These are phyloP conservation scores for Calliopum simillimum DNA, from an alignment of 2,888 invertebrate genomes.

Conservation along the genomic window DNA sequence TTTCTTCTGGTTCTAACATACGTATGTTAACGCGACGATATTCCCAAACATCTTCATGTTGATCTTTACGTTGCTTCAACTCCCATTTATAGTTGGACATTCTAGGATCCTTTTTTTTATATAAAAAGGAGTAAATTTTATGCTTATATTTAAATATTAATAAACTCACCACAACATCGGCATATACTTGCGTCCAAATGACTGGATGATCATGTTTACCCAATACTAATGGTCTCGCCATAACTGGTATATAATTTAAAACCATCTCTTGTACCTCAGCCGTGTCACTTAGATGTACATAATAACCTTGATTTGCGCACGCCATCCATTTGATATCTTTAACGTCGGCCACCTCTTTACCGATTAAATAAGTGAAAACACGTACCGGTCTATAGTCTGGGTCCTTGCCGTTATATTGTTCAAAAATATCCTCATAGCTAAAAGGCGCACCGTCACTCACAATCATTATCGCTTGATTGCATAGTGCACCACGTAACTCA, in stretches of 20 bases:
- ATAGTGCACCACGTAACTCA: slow-evolving; percentile 76
- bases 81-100: slow-evolving; percentile 93
- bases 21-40: slow-evolving; percentile 69
- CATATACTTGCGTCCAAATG: slow-evolving; percentile 98
- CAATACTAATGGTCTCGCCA: slow-evolving; percentile 95
- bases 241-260: slow-evolving; percentile 94
- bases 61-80: slow-evolving; percentile 82
- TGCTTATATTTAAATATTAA: not conserved
- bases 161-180: slow-evolving; percentile 82
- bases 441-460: slow-evolving; percentile 99
- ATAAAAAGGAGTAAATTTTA: slow-evolving; percentile 12
- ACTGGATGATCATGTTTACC: slow-evolving; percentile 86
- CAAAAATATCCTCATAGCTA: slow-evolving; percentile 92
- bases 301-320: slow-evolving; percentile 95
- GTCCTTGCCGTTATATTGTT: slow-evolving; percentile 86
- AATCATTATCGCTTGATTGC: slow-evolving; percentile 97
- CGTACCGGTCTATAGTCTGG: slow-evolving; percentile 85
- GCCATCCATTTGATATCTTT: slow-evolving; percentile 98
- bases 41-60: slow-evolving; percentile 79
- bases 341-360: slow-evolving; percentile 91
- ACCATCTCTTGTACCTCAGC: slow-evolving; percentile 98
- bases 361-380: slow-evolving; percentile 98
- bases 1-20: slow-evolving; percentile 75
- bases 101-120: slow-evolving; percentile 78
- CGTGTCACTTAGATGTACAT: slow-evolving; percentile 94